Conservation (phyloP, 2,113 vertebrate genomes). For the Alaudala cheleensis region DNA sequence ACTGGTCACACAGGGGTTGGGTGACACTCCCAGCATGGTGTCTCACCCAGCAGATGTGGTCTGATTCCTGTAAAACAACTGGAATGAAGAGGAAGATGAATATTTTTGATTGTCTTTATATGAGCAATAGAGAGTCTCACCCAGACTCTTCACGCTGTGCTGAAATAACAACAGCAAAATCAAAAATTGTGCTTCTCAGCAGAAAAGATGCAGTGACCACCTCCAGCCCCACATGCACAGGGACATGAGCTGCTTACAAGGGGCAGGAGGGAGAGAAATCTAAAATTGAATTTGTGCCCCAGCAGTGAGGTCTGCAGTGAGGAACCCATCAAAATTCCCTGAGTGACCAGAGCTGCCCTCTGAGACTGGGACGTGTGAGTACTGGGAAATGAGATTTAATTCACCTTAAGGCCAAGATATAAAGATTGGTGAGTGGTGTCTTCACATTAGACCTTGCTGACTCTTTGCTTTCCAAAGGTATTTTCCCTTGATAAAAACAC, state of each 20-base stretch:
- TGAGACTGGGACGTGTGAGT: accelerated
- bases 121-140: accelerated
- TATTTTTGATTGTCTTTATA: not conserved
- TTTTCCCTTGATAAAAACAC: not conserved
- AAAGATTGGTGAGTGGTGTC: not conserved
- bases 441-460: not conserved
- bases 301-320: not conserved
- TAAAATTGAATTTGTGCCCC: accelerated
- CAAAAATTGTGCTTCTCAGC: not conserved
- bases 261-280: not conserved
- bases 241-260: not conserved
- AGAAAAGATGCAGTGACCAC: not conserved
- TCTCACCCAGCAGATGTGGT: not conserved
- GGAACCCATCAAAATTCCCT: not conserved
- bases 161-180: not conserved
- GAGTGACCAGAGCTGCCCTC: not conserved
- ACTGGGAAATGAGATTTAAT: not conserved
- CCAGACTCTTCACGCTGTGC: not conserved
- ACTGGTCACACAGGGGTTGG: not conserved
- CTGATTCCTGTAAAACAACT: not conserved
- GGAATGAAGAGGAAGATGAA: not conserved
- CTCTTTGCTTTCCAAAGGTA: not conserved
- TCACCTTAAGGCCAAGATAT: not conserved
- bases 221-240: not conserved
- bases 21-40: not conserved